Base-by-base conservation (phyloP, 2,797 vertebrate species). In the Esox lucius region DNA sequence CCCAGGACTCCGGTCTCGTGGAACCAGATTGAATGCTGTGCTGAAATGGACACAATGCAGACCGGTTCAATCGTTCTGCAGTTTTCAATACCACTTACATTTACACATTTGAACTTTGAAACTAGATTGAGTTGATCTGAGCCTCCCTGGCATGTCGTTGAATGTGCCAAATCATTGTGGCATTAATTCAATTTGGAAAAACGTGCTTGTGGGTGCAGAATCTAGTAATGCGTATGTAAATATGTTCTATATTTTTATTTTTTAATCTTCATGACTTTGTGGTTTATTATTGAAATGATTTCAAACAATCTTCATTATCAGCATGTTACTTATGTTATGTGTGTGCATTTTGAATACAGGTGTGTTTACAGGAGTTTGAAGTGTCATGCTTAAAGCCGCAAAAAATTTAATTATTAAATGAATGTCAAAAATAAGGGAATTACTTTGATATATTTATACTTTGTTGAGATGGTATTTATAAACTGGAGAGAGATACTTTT, bases 401-500 rank as follows among this genome's bases (percentile, higher is more conserved):
- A 4, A 42, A 84, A 8, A 84, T 83, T 80, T 79, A 87, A 85
- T 87, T 88, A 83, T 84, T 85, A 85, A 86, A 82, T 87, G 78
- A 87, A 88, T 80, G 77, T 91, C 76, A 83, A 82, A 90, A 91
- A 88, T 77, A 11, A 91, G 90, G 88, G 88, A 90, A 91, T 91
- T 22, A n/a, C 53, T 56, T 87, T 80, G 83, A 88, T 90, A 88
- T 94, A 95, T 95, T 94, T 94, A 93, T 94, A 90, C 85, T 85
- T 84, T 91, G 84, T 89, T 86, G 84, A 88, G 84, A 83, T 88
- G 87, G 83, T 93, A 92, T 94, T 93, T 93, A 92, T 93, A 84
- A 90, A 89, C 86, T 78, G 78, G 74, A 77, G 73, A 74, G 72
- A 61, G 72, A 68, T 82, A 72, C 77, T 74, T 68, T 71, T 62